These are phyloP conservation scores for Syritta pipiens DNA, from an alignment of 2,888 invertebrate species.

Conservation along the genomic window DNA sequence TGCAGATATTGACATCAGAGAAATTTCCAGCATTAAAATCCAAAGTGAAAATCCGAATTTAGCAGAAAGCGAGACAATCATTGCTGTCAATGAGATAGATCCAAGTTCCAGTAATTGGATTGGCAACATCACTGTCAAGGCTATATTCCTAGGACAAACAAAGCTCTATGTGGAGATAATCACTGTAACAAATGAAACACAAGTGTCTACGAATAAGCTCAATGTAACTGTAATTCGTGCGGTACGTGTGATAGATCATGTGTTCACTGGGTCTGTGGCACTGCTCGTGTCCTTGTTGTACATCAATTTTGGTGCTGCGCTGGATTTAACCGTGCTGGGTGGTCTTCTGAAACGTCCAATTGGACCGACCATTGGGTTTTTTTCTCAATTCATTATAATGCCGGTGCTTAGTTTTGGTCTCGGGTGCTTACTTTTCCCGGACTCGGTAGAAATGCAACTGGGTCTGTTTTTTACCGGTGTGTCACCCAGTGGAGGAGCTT, in stretches of 20 bases:
- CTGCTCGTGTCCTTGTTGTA: constrained; percentile 89
- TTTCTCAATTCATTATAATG: constrained; percentile 90
- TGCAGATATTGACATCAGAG: constrained; percentile 67
- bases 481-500: constrained; percentile 96
- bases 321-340: constrained; percentile 82
- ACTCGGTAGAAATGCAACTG: constrained; percentile 85
- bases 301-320: constrained; percentile 94
- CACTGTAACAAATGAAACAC: constrained; percentile 70
- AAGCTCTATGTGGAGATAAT: constrained; percentile 72
- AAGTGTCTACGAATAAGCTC: constrained; percentile 74
- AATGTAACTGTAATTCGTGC: constrained; percentile 82
- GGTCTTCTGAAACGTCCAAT: constrained; percentile 82
- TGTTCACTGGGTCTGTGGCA: constrained; percentile 88
- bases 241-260: constrained; percentile 84
- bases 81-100: constrained; percentile 70
- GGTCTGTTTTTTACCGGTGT: constrained; percentile 95
- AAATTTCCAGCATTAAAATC: constrained; percentile 71
- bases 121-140: constrained; percentile 73
- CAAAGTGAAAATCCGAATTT: constrained; percentile 71
- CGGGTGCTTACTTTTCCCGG: constrained; percentile 86
- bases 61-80: constrained; percentile 72
- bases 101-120: constrained; percentile 72
- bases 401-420: constrained; percentile 90
- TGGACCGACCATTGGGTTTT: constrained; percentile 88
- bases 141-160: constrained; percentile 76